These are phyloP conservation scores for Lanius collurio DNA, from an alignment of 2,113 vertebrate species.

Conservation along the genomic window DNA sequence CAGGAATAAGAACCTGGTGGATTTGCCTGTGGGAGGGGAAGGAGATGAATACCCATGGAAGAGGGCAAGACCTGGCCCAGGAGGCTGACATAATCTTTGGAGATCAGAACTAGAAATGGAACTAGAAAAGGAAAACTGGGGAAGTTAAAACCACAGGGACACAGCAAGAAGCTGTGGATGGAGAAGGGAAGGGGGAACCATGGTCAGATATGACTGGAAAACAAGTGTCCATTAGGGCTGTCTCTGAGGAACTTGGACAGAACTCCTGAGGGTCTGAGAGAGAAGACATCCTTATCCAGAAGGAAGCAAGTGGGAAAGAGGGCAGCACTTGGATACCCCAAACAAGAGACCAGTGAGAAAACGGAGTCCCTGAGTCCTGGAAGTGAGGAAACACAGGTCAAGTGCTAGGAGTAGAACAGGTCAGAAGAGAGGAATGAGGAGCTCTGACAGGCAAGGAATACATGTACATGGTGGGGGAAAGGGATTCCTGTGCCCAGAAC, in stretches of 20 bases:
- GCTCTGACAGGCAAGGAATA: neutral
- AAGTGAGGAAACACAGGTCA: neutral
- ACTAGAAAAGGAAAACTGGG: neutral
- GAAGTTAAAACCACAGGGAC: neutral
- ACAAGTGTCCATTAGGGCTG: neutral
- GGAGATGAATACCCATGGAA: neutral
- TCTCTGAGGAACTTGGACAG: neutral
- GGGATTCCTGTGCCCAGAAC: neutral
- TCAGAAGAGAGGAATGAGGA: neutral
- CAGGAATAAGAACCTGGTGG: neutral
- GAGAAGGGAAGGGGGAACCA: neutral
- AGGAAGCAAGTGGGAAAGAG: neutral
- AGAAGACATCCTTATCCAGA: neutral
- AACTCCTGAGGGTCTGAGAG: neutral
- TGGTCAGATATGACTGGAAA: neutral
- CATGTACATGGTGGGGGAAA: neutral
- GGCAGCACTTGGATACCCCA: fast-evolving
- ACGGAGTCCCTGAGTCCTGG: neutral
- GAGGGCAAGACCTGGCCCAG: neutral
- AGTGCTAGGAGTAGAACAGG: neutral
- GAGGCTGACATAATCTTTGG: neutral
- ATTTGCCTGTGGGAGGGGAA: neutral
- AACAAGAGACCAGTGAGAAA: neutral
- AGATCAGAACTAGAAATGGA: neutral
- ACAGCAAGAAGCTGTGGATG: neutral